phyloP scores from a whole-genome alignment of 2,797 vertebrate genomes.

The Schizopygopsis pylzovi region DNA sequence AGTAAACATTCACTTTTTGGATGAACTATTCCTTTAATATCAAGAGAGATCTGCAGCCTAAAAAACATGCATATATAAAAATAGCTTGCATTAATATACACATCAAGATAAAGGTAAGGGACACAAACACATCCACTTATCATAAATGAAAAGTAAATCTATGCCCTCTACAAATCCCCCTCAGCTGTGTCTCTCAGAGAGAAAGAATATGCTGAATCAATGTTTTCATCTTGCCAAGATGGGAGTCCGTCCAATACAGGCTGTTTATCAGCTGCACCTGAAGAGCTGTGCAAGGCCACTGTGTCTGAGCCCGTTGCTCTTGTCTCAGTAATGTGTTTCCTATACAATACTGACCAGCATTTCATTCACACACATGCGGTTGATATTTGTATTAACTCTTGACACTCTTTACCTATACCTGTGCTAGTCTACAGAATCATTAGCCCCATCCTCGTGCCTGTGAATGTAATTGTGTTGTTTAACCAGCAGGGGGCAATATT shows the following conservation, averaged over 20 bases:
- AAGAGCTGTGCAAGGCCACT: constrained; percentile 54
- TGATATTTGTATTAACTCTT: not conserved
- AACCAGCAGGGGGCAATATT: constrained; percentile 67
- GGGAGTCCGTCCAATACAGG: constrained; percentile 2
- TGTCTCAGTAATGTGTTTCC: not conserved
- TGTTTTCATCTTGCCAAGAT: constrained; percentile 8
- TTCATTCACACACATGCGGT: constrained; percentile 1
- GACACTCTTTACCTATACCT: not conserved
- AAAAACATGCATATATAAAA: not conserved
- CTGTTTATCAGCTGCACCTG: constrained; percentile 16
- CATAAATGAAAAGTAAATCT: not conserved
- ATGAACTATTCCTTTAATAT: not conserved
- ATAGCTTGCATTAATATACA: not conserved
- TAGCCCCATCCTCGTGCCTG: too few relatives aligned
- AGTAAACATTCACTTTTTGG: not conserved
- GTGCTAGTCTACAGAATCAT: too few relatives aligned
- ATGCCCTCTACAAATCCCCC: not conserved
- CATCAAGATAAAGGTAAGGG: not conserved
- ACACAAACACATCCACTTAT: not conserved
- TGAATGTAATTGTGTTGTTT: not conserved
- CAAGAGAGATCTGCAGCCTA: not conserved
- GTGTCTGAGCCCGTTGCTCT: not conserved
- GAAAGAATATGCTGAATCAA: constrained; percentile 26
- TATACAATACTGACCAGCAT: not conserved
- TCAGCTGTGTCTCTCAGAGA: not conserved